phyloP scores from a whole-genome alignment of 1,140 invertebrate species.

The Drosophila nannoptera region DNA sequence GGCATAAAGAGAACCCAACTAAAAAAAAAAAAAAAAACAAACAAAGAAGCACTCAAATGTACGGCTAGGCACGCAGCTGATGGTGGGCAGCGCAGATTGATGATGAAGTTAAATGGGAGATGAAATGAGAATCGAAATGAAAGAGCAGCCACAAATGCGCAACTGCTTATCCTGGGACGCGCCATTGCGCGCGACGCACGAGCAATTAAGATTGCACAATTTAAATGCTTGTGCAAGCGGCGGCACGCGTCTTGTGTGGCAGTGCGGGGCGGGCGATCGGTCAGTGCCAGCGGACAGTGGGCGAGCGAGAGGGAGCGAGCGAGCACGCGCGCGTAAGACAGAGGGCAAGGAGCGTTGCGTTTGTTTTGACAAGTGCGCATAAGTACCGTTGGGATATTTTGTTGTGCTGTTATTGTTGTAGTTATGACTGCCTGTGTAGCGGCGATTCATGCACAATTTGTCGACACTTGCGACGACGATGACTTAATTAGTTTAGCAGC shows the following conservation, averaged over 20 bases:
- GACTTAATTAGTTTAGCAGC: constrained; percentile 78
- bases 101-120: constrained; percentile 20
- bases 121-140: constrained; percentile 22
- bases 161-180: constrained; percentile 24
- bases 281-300: background rate
- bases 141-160: constrained; percentile 11
- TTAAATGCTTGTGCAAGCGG: constrained; percentile 31
- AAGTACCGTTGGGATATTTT: constrained; percentile 31
- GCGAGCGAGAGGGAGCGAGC: background rate
- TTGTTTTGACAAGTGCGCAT: constrained; percentile 71
- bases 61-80: background rate
- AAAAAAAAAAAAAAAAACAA: background rate
- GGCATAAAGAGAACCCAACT: background rate
- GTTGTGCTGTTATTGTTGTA: constrained; percentile 40
- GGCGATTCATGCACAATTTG: constrained; percentile 76
- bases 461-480: constrained; percentile 69
- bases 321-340: constrained; percentile 2
- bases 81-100: background rate
- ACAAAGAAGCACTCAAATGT: constrained; percentile 5
- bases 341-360: constrained; percentile 11
- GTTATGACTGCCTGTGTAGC: constrained; percentile 5
- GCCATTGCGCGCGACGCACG: constrained; percentile 30
- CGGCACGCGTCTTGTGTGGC: constrained; percentile 33
- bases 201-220: constrained; percentile 60
- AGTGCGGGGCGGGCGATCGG: background rate